Conservation (phyloP, 2,113 vertebrate species). For the Amblyornis subalaris region DNA sequence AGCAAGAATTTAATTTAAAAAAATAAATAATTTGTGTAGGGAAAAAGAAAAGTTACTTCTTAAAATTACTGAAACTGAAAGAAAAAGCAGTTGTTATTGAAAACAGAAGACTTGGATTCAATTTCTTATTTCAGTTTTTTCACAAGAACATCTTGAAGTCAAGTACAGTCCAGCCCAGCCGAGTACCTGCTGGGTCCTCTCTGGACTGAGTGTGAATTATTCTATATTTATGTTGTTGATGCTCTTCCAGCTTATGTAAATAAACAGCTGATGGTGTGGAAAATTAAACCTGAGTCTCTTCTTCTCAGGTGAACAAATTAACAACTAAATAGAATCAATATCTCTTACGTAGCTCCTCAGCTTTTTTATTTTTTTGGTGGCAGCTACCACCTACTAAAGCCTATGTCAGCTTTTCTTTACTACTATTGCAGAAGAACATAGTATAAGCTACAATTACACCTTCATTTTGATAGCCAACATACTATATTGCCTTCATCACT, state of each 20-base stretch:
- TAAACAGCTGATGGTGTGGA: neutral
- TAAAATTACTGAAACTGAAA: neutral
- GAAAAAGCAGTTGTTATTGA: neutral
- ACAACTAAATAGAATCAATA: neutral
- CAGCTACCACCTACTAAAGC: neutral
- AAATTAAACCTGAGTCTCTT: neutral
- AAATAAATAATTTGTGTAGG: neutral
- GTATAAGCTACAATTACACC: constrained; percentile 41
- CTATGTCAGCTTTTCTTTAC: neutral
- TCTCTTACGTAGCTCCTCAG: neutral
- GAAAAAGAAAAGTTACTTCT: neutral
- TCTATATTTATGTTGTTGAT: neutral
- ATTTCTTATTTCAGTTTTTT: neutral
- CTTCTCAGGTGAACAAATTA: neutral
- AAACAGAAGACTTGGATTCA: neutral
- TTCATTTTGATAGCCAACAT: constrained; percentile 34
- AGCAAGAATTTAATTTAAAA: neutral
- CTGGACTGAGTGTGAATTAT: neutral
- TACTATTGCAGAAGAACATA: neutral
- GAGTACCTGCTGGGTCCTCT: neutral
- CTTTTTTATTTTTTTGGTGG: neutral
- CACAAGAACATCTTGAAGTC: neutral
- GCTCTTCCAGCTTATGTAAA: neutral
- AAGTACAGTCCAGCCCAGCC: neutral
- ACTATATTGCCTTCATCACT: constrained; percentile 27